Conservation (phyloP, 2,113 vertebrate genomes). For the Gopherus evgoodei region DNA sequence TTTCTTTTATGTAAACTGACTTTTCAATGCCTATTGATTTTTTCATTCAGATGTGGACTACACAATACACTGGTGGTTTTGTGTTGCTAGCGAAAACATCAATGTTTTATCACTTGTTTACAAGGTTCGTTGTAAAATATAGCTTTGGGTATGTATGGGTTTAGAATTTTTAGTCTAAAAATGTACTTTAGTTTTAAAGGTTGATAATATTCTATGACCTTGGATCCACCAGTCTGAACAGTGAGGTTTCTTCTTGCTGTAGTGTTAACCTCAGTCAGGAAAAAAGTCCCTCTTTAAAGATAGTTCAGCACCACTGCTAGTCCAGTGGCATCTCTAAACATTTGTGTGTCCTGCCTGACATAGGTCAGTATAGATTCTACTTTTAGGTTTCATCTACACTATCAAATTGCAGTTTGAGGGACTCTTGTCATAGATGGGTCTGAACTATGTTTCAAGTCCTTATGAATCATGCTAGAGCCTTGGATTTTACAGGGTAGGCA, state of each 20-base stretch:
- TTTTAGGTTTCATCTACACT: background rate
- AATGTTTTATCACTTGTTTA: conserved; percentile 34
- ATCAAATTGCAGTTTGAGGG: background rate
- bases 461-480: background rate
- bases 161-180: conserved; percentile 64
- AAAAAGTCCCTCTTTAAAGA: conserved; percentile 30
- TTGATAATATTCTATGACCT: background rate
- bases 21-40: conserved; percentile 45
- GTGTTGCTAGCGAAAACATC: background rate
- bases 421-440: background rate
- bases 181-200: conserved; percentile 17
- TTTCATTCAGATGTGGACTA: conserved; percentile 55
- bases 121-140: conserved; percentile 6
- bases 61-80: conserved; percentile 52
- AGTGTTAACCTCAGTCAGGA: conserved; percentile 17
- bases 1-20: conserved; percentile 42
- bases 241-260: conserved; percentile 9
- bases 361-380: conserved; percentile 21
- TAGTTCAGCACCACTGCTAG: background rate
- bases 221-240: background rate
- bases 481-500: background rate
- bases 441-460: background rate
- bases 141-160: background rate
- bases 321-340: conserved; percentile 20
- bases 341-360: background rate